Base-by-base conservation (phyloP, 1,140 invertebrate species). In the Drosophila suzukii region DNA sequence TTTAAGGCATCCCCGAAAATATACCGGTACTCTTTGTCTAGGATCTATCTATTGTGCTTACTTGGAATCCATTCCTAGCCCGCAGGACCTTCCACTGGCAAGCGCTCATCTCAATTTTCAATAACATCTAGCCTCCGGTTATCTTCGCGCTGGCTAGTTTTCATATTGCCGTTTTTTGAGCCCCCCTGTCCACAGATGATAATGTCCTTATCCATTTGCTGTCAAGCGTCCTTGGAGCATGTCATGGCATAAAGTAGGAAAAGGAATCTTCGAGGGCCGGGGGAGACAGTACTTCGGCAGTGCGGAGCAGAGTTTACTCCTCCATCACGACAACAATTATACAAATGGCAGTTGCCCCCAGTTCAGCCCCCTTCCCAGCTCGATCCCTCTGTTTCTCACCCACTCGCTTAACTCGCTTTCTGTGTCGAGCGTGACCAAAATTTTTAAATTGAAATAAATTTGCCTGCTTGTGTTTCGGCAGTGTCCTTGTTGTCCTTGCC, bases 401-500 rank as follows among this genome's bases (percentile, higher is more conserved):
- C 30, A 70, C 44, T 58, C 57, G 61, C 79, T 61, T 86, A 81
- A 75, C 82, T 86, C 65, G 62, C 79, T 82, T 82, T 88, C 70
- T 80, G 67, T 88, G 79, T 67, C 63, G 84, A 82, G 84, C 84
- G 84, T 88, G 84, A 84, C 84, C 76, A 84, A 88, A 89, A 88
- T 88, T 89, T 88, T 88, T 88, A 88, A 88, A 88, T 88, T 88
- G 84, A 89, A 84, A 88, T 88, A 88, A 84, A 88, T 81, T 88
- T 84, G 58, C 75, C 76, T 78, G 66, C 50, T 78, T 66, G 53
- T 43, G 57, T 54, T 67, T 77, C 17, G 43, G 65, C 66, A 61
- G 59, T 79, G 78, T 84, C 78, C 74, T 65, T 70, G 68, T 62
- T 82, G 71, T 83, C 79, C 84, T 88, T 86, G 84, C 70, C 76